A percentile compares a stretch with the other conserved stretches of the same genome.
Conservation (phyloP, 2,113 vertebrate species). For the Neopipo cinnamomea region DNA sequence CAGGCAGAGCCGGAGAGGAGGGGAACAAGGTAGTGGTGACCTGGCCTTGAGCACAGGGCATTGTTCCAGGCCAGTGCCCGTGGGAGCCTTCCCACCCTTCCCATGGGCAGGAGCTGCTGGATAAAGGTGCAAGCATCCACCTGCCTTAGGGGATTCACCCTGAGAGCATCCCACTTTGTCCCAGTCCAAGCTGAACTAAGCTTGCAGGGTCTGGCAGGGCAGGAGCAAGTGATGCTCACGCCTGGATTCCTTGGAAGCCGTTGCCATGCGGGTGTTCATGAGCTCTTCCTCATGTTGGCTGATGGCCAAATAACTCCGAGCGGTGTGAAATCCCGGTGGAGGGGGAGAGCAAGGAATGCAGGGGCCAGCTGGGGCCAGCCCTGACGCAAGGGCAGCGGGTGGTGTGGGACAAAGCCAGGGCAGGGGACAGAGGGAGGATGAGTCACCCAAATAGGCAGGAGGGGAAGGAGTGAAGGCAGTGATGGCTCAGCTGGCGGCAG, state of each 20-base stretch:
- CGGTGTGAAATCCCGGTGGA: background rate
- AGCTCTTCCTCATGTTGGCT: background rate
- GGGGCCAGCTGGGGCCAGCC: background rate
- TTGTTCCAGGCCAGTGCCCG: fast-evolving
- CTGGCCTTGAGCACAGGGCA: background rate
- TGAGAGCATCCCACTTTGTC: background rate
- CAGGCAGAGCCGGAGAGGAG: background rate
- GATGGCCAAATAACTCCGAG: background rate
- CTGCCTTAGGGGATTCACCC: background rate
- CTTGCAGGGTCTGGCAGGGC: background rate
- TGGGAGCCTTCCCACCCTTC: background rate
- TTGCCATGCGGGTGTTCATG: fast-evolving
- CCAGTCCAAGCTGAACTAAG: background rate
- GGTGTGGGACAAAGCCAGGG: background rate
- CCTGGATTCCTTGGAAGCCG: background rate
- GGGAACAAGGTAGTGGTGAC: background rate
- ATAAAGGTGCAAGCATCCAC: background rate
- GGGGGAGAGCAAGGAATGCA: background rate
- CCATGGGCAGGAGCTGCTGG: background rate
- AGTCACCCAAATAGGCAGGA: background rate
- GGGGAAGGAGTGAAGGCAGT: background rate
- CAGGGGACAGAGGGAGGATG: background rate
- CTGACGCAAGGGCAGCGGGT: background rate
- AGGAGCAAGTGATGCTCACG: fast-evolving
- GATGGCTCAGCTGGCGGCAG: background rate